Percentiles rank a stretch among this genome's conserved stretches.
Conservation (phyloP, 2,888 invertebrate genomes). For the Troides helena region DNA sequence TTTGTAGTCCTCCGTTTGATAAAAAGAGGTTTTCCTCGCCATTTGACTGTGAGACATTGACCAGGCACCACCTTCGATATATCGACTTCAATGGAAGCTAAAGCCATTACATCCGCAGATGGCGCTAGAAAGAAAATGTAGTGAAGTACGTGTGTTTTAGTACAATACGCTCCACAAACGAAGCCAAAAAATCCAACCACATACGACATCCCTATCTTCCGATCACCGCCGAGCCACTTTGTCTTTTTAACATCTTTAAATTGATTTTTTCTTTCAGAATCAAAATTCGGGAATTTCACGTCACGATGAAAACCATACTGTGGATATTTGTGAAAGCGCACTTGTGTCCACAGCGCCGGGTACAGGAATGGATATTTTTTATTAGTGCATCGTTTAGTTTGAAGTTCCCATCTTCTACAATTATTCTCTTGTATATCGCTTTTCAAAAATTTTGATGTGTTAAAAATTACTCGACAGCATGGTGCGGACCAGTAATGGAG, state of each 20-base stretch:
- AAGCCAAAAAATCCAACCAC: constrained; percentile 75
- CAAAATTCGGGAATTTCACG: constrained; percentile 58
- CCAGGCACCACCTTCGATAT: constrained; percentile 85
- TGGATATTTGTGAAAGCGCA: constrained; percentile 49
- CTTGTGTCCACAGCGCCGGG: constrained; percentile 54
- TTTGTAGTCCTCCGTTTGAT: constrained; percentile 83
- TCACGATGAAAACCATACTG: constrained; percentile 56
- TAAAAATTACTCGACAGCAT: constrained; percentile 40
- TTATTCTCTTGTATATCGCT: background rate
- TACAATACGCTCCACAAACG: constrained; percentile 79
- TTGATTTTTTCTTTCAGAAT: constrained; percentile 58
- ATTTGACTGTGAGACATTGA: constrained; percentile 83
- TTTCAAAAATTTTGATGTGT: constrained; percentile 4
- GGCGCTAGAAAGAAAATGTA: constrained; percentile 82
- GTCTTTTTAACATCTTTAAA: constrained; percentile 58
- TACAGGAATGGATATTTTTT: background rate
- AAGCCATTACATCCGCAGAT: constrained; percentile 86
- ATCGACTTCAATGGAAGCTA: constrained; percentile 88
- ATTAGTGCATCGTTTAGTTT: constrained; percentile 1
- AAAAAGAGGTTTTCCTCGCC: constrained; percentile 92
- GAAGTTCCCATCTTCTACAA: background rate
- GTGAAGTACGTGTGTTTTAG: constrained; percentile 81
- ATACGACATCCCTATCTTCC: constrained; percentile 72
- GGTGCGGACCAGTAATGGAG: constrained; percentile 36
- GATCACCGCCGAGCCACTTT: constrained; percentile 56